Percentiles rank a stretch among this genome's conserved stretches.
phyloP scores from a whole-genome alignment of 2,113 vertebrate genomes.

The Mus spicilegus region DNA sequence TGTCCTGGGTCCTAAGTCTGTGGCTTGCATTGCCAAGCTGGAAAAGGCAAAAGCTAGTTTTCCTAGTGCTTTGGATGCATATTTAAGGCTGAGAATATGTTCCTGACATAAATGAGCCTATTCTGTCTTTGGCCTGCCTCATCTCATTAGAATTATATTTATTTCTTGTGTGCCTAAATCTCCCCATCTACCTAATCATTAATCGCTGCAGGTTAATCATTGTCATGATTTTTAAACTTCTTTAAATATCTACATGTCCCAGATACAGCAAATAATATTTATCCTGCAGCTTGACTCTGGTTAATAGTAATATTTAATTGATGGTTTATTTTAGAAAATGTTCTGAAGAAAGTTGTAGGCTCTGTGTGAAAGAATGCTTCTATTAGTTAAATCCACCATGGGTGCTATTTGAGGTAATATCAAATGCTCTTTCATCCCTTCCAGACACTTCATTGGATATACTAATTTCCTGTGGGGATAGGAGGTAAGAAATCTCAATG shows the following conservation, averaged over 20 bases:
- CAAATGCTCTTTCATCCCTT: background rate
- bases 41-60: too few species aligned
- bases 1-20: too few species aligned
- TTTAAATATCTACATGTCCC: background rate
- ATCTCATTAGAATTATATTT: background rate
- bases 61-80: background rate
- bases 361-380: background rate
- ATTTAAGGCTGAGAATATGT: background rate
- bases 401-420: background rate
- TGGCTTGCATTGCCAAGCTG: too few species aligned
- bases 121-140: background rate
- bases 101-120: background rate
- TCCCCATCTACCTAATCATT: background rate
- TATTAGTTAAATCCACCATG: background rate
- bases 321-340: conserved; percentile 6
- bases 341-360: background rate
- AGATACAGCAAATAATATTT: conserved; percentile 1
- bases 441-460: background rate
- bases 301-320: background rate
- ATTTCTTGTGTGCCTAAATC: background rate
- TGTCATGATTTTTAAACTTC: background rate
- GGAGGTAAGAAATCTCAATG: background rate
- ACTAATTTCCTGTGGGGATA: background rate
- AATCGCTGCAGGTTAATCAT: background rate
- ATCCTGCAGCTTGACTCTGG: background rate